Evolutionary conservation across 2,797 vertebrate genomes (phyloP).

Genomic region (Pseudotriccus pelzelni): DNA sequence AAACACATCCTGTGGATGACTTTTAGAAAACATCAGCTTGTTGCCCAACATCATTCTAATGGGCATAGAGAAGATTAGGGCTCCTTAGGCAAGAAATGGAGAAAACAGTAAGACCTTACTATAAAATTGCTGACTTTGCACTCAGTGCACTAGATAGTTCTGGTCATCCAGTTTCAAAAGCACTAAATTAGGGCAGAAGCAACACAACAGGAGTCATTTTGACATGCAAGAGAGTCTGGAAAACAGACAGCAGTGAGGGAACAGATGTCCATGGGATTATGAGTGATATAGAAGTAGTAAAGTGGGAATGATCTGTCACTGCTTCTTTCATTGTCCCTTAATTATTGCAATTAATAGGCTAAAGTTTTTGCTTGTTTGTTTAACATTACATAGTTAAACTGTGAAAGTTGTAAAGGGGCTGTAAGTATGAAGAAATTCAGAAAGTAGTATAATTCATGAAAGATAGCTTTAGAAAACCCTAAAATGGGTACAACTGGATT

Average conservation of each 20-base stretch:
- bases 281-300: not conserved
- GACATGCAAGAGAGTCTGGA: not conserved
- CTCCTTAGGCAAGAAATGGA: not conserved
- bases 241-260: not conserved
- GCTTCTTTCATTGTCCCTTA: not conserved
- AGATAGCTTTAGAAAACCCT: not conserved
- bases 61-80: not conserved
- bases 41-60: not conserved
- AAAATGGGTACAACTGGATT: not conserved
- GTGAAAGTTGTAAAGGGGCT: not conserved
- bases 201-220: not conserved
- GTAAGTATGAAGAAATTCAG: not conserved
- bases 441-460: not conserved
- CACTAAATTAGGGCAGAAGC: not conserved
- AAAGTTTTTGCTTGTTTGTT: not conserved
- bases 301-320: not conserved
- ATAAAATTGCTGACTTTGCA: not conserved
- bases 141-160: not conserved
- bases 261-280: not conserved
- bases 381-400: not conserved
- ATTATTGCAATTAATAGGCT: not conserved
- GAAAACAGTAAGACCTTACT: not conserved
- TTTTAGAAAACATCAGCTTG: not conserved
- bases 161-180: not conserved
- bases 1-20: not conserved